Conservation (phyloP, 2,888 invertebrate genomes). For the Epirrhoe tristata region DNA sequence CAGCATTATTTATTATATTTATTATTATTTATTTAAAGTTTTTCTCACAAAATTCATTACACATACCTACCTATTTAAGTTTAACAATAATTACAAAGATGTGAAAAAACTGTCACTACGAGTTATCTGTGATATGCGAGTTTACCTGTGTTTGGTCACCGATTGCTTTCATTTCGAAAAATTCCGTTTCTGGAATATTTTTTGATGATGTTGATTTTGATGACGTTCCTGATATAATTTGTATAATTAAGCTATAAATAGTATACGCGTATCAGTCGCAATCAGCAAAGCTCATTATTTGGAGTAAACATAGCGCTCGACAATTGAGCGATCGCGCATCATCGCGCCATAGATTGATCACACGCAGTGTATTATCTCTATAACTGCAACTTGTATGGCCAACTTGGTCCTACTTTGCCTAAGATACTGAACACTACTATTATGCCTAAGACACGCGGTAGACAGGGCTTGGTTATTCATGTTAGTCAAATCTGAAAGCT, state of each 20-base stretch:
- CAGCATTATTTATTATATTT: too few relatives aligned
- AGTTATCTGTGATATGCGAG: too few relatives aligned
- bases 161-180: too few relatives aligned
- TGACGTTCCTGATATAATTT: constrained; percentile 19
- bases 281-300: constrained; percentile 45
- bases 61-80: too few relatives aligned
- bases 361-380: neutral
- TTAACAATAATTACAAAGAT: too few relatives aligned
- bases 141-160: too few relatives aligned
- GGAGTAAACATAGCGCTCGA: constrained; percentile 43
- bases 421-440: too few relatives aligned
- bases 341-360: constrained; percentile 6
- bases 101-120: too few relatives aligned
- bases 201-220: neutral
- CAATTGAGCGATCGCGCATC: constrained; percentile 34
- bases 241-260: constrained; percentile 28
- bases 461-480: neutral
- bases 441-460: neutral
- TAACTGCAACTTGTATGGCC: neutral
- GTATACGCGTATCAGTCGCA: constrained; percentile 38
- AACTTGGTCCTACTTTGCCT: too few relatives aligned
- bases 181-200: neutral
- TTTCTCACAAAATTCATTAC: too few relatives aligned
- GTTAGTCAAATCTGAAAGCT: neutral
- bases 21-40: too few relatives aligned